A percentile compares a stretch with the other conserved stretches of the same genome.
phyloP scores from a whole-genome alignment of 2,888 invertebrate species.

The Homarus gammarus region DNA sequence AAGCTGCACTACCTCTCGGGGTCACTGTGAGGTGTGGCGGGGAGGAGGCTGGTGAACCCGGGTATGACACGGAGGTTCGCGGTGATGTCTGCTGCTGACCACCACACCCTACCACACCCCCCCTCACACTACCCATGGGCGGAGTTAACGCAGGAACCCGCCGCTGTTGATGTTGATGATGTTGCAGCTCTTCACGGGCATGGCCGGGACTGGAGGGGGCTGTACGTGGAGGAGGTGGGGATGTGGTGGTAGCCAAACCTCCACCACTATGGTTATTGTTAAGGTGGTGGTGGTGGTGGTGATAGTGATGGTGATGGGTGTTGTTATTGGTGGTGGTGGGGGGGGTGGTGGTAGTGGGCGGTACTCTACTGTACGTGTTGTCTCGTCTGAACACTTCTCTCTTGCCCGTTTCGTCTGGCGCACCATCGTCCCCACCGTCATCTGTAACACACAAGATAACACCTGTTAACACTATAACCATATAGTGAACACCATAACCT shows the following conservation, averaged over 20 bases:
- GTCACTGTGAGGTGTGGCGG: slow-evolving; percentile 14
- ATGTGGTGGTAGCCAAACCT: slow-evolving; percentile 36
- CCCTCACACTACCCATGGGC: slow-evolving; percentile 48
- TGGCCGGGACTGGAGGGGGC: slow-evolving; percentile 62
- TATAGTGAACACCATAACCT: no score
- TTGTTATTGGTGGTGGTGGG: slow-evolving; percentile 8
- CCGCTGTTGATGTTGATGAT: no score
- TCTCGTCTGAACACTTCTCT: slow-evolving; percentile 39
- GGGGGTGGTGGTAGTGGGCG: slow-evolving; percentile 17
- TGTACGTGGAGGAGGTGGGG: slow-evolving; percentile 51
- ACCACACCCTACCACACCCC: slow-evolving; percentile 7
- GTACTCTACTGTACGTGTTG: not conserved
- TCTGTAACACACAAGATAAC: slow-evolving; percentile 39
- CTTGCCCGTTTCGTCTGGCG: slow-evolving; percentile 42
- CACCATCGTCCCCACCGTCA: slow-evolving; percentile 52
- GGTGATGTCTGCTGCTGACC: slow-evolving; percentile 60
- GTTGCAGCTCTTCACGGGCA: slow-evolving; percentile 39
- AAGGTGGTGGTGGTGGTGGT: slow-evolving; percentile 40
- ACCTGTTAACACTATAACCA: no score
- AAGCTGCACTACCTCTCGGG: slow-evolving; percentile 12
- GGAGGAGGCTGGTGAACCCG: slow-evolving; percentile 56
- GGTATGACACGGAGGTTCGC: slow-evolving; percentile 44
- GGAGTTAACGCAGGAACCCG: slow-evolving; percentile 40
- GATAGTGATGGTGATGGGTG: slow-evolving; percentile 16
- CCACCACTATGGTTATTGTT: slow-evolving; percentile 18